These are phyloP conservation scores for Drosophila pectinifera DNA, from an alignment of 1,140 invertebrate genomes.

Conservation along the genomic window DNA sequence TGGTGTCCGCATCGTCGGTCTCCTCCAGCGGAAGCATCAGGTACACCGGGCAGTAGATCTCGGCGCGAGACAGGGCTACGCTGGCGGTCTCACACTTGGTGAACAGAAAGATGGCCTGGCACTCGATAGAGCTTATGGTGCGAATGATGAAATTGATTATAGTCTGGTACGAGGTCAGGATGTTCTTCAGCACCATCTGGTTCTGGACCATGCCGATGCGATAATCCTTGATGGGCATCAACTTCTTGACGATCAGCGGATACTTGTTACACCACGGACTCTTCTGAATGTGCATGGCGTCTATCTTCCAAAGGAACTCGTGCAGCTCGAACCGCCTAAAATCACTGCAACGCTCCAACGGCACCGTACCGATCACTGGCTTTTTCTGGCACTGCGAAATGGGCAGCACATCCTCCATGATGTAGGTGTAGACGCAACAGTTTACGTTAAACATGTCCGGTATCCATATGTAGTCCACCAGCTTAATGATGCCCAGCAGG, in stretches of 20 bases:
- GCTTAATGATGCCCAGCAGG: conserved; percentile 72
- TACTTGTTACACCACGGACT: conserved; percentile 82
- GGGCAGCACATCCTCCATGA: conserved; percentile 76
- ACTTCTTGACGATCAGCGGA: conserved; percentile 79
- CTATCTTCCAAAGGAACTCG: conserved; percentile 74
- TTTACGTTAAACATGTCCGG: conserved; percentile 72
- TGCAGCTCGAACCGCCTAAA: conserved; percentile 78
- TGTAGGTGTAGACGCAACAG: conserved; percentile 70
- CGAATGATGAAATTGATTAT: conserved; percentile 80
- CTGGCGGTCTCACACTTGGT: conserved; percentile 70
- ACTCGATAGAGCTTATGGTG: conserved; percentile 79
- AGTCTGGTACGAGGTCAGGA: conserved; percentile 68
- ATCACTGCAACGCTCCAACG: conserved; percentile 74
- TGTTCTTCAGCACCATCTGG: conserved; percentile 57
- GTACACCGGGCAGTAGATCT: conserved; percentile 81
- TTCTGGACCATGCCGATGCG: conserved; percentile 64
- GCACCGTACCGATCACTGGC: conserved; percentile 76
- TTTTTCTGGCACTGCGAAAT: conserved; percentile 70
- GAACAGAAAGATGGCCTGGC: conserved; percentile 72
- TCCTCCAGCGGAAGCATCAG: conserved; percentile 62
- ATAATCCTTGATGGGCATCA: conserved; percentile 74
- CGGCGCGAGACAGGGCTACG: conserved; percentile 58
- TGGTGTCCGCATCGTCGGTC: conserved; percentile 38
- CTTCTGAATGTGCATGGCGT: conserved; percentile 80
- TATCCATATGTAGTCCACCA: conserved; percentile 79